Evolutionary conservation across 2,888 invertebrate genomes (phyloP), one percentile per base, ranked within the genome.

Genomic region (Antheraea assamensis): DNA sequence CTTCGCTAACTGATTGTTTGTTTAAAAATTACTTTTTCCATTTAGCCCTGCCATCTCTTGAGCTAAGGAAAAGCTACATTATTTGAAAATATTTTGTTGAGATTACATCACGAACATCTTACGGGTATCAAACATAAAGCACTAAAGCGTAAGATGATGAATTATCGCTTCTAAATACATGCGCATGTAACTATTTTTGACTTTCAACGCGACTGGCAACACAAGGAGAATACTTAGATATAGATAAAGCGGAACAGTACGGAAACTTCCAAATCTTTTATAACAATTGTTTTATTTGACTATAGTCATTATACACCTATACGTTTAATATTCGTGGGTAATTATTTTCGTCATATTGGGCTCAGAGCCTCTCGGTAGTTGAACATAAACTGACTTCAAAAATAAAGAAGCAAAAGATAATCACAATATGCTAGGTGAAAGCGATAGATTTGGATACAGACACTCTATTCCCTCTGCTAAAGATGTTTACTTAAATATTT

Each of bases 51-150:
- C 68, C 68, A 68, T 68, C 68, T 68, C 8, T 68, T 35, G 68
- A 35, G 68, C 68, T 68, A 8, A 68, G 0, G 10, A 35, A 35
- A n/a, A 68, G n/a, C n/a, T 27, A 35, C 35, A 24, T 35, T 35
- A n/a, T 68, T 68, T n/a, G n/a, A 68, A 68, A 68, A 7, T 35
- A 35, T 68, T 68, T 21, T 68, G 21, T 35, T n/a, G 35, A 35
- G n/a, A 68, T 68, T 68, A 35, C 68, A 68, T 68, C 35, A 68
- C 35, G n/a, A 68, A 68, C 68, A 68, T 68, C n/a, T 68, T 68
- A 68, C 21, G n/a, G 35, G 19, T 35, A 3, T 68, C 19, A 35
- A 68, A 68, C 35, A 68, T 68, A 35, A n/a, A 21, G 61, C 61
- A 64, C 30, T 68, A 30, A 66, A 66, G 31, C 31, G 66, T 66